Evolutionary conservation across 2,797 vertebrate genomes (phyloP).

Genomic region (Meriones psammophilus): DNA sequence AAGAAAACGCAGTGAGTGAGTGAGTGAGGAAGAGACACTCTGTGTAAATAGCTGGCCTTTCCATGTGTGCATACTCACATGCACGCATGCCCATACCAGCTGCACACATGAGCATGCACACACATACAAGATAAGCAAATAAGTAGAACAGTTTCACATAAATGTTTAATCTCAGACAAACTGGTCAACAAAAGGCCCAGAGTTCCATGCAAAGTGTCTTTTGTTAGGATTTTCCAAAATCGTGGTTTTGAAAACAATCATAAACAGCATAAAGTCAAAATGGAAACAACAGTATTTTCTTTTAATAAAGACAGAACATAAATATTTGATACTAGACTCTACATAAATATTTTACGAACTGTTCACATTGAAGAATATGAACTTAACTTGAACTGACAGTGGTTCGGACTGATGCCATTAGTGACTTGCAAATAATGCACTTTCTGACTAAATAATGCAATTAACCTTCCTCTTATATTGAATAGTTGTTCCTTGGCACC

Average conservation of each 20-base stretch:
- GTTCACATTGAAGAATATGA: slow-evolving; percentile 57
- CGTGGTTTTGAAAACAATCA: slow-evolving; percentile 52
- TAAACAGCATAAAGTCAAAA: slow-evolving; percentile 24
- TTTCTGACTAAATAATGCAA: not conserved
- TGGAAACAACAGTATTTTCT: not conserved
- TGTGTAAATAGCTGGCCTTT: not conserved
- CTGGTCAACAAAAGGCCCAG: not conserved
- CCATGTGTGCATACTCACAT: not conserved
- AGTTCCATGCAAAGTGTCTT: not conserved
- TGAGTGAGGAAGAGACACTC: not conserved
- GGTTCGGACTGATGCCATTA: slow-evolving; percentile 33
- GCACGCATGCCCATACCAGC: not conserved
- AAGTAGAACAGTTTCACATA: not conserved
- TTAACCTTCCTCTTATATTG: slow-evolving; percentile 53
- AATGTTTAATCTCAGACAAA: slow-evolving; percentile 43
- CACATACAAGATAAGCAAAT: not conserved
- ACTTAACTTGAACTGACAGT: slow-evolving; percentile 31
- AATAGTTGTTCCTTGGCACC: slow-evolving; percentile 17
- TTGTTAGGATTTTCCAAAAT: slow-evolving; percentile 33
- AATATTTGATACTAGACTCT: slow-evolving; percentile 17
- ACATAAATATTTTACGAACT: not conserved
- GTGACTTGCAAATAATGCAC: slow-evolving; percentile 48
- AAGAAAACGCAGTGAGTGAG: not conserved
- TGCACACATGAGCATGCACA: not conserved
- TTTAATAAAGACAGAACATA: not conserved